Conservation (phyloP, 2,888 invertebrate genomes). For the Nasonia oneida region DNA sequence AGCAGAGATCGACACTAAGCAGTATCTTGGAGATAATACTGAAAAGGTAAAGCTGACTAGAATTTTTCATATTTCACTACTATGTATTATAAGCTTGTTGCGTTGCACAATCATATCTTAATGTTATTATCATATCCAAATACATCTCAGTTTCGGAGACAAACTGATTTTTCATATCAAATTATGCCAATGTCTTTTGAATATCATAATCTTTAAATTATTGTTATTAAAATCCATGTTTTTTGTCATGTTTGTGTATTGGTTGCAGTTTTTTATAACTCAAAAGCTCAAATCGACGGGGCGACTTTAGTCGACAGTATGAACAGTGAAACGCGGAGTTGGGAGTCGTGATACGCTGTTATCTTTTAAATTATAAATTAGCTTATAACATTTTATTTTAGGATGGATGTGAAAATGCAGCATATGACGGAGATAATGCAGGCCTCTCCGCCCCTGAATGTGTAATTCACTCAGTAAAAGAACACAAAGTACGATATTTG, state of each 20-base stretch:
- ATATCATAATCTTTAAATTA: not conserved
- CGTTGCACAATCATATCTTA: not conserved
- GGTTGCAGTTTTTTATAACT: too few relatives aligned
- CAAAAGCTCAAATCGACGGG: too few relatives aligned
- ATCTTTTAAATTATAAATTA: not conserved
- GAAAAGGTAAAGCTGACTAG: conserved; percentile 67
- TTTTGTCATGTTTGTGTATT: not conserved
- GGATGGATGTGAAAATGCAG: conserved; percentile 63
- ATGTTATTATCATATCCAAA: not conserved
- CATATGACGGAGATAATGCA: conserved; percentile 59
- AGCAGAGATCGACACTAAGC: conserved; percentile 31
- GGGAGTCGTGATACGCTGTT: not conserved
- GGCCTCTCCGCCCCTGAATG: conserved; percentile 46
- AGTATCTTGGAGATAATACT: conserved; percentile 63
- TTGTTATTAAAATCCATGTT: not conserved
- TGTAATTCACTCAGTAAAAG: conserved; percentile 43
- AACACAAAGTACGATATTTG: conserved; percentile 13
- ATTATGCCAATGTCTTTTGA: not conserved
- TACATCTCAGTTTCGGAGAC: not conserved
- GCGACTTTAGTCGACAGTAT: not conserved
- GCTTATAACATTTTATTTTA: conserved; percentile 58
- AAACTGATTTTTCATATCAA: not conserved
- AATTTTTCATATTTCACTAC: not conserved
- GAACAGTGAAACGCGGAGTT: not conserved
- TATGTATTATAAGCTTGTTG: not conserved